These are phyloP conservation scores for Stenolophus ochropezus DNA, from an alignment of 2,888 invertebrate genomes.

Conservation along the genomic window DNA sequence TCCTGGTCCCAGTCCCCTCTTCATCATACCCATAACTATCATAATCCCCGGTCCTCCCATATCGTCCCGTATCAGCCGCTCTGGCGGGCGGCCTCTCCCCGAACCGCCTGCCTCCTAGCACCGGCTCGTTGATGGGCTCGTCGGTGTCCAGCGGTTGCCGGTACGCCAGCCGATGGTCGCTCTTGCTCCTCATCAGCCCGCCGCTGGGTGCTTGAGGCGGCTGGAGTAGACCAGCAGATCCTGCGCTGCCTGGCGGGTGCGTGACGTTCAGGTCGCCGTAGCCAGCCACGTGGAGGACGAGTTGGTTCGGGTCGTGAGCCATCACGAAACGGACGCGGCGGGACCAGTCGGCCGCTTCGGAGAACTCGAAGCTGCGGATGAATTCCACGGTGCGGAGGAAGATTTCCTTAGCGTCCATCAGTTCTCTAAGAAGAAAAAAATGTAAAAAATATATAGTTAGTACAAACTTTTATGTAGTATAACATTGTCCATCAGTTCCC, in stretches of 20 bases:
- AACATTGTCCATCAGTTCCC: too few relatives aligned
- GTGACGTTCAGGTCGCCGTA: constrained; percentile 93
- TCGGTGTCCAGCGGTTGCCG: constrained; percentile 46
- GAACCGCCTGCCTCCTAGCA: constrained; percentile 85
- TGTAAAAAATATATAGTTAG: too few relatives aligned
- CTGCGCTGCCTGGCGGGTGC: constrained; percentile 75
- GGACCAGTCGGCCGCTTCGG: constrained; percentile 92
- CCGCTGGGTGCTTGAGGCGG: constrained; percentile 77
- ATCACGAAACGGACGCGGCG: constrained; percentile 90
- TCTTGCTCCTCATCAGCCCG: constrained; percentile 92
- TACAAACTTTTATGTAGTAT: too few relatives aligned
- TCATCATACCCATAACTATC: constrained; percentile 69
- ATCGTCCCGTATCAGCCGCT: constrained; percentile 66
- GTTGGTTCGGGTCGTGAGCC: constrained; percentile 93
- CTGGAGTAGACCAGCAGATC: constrained; percentile 70
- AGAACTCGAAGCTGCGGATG: constrained; percentile 90
- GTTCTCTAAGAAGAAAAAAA: constrained; percentile 73
- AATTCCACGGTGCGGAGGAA: constrained; percentile 97
- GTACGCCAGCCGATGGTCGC: constrained; percentile 90
- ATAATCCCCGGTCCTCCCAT: constrained; percentile 71
- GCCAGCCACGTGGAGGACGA: constrained; percentile 90
- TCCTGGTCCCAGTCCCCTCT: constrained; percentile 73
- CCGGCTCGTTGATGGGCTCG: constrained; percentile 74
- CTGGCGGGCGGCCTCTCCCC: constrained; percentile 78
- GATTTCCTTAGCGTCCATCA: constrained; percentile 96